phyloP scores from a whole-genome alignment of 2,888 invertebrate species.

The Hypselothyrea guttata region DNA sequence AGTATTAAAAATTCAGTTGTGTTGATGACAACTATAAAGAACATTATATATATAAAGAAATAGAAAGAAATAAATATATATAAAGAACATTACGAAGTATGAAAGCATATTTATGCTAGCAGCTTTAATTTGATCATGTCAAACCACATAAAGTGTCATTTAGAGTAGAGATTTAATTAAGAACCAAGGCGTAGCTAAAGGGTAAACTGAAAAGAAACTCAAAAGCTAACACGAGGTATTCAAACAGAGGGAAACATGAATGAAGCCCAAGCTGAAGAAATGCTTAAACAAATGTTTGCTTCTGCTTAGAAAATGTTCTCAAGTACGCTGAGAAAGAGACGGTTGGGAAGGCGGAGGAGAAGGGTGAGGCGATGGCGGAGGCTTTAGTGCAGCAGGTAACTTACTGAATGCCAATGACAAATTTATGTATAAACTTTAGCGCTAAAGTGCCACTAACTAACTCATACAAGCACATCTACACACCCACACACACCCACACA shows the following conservation, averaged over 20 bases:
- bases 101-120: too few relatives aligned
- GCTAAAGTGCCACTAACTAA: slow-evolving; percentile 76
- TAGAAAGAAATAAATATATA: too few relatives aligned
- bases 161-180: slow-evolving; percentile 35
- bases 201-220: slow-evolving; percentile 19
- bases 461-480: too few relatives aligned
- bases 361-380: neutral
- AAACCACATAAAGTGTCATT: neutral
- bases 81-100: too few relatives aligned
- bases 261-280: slow-evolving; percentile 27
- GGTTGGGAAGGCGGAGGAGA: neutral
- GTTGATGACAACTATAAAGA: too few relatives aligned
- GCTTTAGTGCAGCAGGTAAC: slow-evolving; percentile 19
- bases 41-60: too few relatives aligned
- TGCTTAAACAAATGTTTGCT: slow-evolving; percentile 55
- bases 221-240: slow-evolving; percentile 31
- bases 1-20: too few relatives aligned
- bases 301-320: slow-evolving; percentile 43
- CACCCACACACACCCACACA: slow-evolving; percentile 30
- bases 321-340: slow-evolving; percentile 36
- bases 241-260: slow-evolving; percentile 31
- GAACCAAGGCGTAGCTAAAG: slow-evolving; percentile 14
- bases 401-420: slow-evolving; percentile 75
- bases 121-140: neutral
- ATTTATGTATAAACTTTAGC: slow-evolving; percentile 76